Percentiles rank a stretch among this genome's conserved stretches.
These are phyloP conservation scores for Salticus scenicus DNA, from an alignment of 2,888 invertebrate species.

Conservation along the genomic window DNA sequence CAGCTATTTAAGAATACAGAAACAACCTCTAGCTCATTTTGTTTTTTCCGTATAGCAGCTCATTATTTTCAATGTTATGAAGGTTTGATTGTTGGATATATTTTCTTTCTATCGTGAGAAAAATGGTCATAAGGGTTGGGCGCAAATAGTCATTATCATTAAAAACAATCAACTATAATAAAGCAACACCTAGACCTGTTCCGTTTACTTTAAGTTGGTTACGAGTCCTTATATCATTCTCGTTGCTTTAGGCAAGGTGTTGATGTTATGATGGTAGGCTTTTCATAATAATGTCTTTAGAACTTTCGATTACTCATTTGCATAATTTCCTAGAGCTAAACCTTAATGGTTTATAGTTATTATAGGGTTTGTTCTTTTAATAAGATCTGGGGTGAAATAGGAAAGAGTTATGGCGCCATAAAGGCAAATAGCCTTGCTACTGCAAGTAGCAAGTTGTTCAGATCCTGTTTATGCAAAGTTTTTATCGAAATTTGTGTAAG, in stretches of 20 bases:
- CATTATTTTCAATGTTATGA: background rate
- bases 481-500: too few relatives aligned
- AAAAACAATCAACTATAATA: background rate
- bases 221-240: background rate
- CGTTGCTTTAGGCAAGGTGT: background rate
- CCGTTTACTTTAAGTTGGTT: background rate
- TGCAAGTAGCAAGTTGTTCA: too few relatives aligned
- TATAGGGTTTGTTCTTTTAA: background rate
- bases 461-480: too few relatives aligned
- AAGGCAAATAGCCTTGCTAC: too few relatives aligned
- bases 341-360: background rate
- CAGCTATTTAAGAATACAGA: background rate
- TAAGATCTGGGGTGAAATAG: too few relatives aligned
- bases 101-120: background rate
- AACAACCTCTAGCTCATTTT: background rate
- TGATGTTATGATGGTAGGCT: background rate
- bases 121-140: background rate
- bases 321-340: background rate
- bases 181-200: background rate
- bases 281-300: background rate
- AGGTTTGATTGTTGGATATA: background rate
- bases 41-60: background rate
- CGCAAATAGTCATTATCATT: constrained; percentile 8
- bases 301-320: background rate
- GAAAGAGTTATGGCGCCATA: too few relatives aligned